Conservation (phyloP, 2,113 vertebrate species). For the Megaleporinus macrocephalus region DNA sequence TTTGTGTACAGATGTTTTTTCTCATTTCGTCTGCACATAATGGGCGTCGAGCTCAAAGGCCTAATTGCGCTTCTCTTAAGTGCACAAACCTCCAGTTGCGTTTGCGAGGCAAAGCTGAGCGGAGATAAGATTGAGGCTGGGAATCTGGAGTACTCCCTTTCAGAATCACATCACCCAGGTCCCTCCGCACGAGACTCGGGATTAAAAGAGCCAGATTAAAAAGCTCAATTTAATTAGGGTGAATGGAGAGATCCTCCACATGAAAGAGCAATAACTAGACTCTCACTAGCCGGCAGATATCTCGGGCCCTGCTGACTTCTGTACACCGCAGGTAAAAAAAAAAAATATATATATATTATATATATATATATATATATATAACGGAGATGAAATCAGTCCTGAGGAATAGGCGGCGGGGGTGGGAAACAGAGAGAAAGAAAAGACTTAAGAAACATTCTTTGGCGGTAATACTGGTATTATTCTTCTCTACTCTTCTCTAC, state of each 20-base stretch:
- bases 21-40: slow-evolving; percentile 22
- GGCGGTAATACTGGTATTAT: slow-evolving; percentile 47
- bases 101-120: slow-evolving; percentile 71
- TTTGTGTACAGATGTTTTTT: slow-evolving; percentile 16
- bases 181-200: slow-evolving; percentile 79
- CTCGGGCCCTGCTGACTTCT: slow-evolving; percentile 70
- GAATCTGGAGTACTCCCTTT: slow-evolving; percentile 80
- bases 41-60: slow-evolving; percentile 63
- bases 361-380: slow-evolving; percentile 16
- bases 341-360: neutral
- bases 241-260: slow-evolving; percentile 79
- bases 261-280: slow-evolving; percentile 81
- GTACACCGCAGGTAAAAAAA: slow-evolving; percentile 74
- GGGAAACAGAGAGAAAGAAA: slow-evolving; percentile 6
- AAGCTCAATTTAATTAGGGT: slow-evolving; percentile 84
- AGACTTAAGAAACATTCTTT: slow-evolving; percentile 1
- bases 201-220: slow-evolving; percentile 83
- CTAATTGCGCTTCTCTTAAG: slow-evolving; percentile 68
- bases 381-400: slow-evolving; percentile 79
- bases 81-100: slow-evolving; percentile 76
- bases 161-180: slow-evolving; percentile 80
- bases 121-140: slow-evolving; percentile 77
- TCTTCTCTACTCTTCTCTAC: slow-evolving; percentile 20
- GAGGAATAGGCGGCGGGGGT: neutral
- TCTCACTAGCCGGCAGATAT: slow-evolving; percentile 79